Evolutionary conservation across 2,888 invertebrate genomes (phyloP).

Genomic region (Oxystoma pomonae): DNA sequence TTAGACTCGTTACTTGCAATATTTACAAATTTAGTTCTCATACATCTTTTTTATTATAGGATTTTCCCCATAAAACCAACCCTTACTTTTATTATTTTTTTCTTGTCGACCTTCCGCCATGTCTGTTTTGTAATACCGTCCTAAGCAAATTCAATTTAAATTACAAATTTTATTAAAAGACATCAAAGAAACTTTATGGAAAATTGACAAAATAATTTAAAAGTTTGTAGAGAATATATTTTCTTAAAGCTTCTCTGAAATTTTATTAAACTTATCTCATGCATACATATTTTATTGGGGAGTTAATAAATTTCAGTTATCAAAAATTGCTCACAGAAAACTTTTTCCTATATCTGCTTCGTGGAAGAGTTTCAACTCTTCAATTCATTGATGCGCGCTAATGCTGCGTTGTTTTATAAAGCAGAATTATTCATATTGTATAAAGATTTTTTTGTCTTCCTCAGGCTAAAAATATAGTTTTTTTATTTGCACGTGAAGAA

Average conservation of each 20-base stretch:
- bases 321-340: too few relatives aligned
- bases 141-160: constrained; percentile 3
- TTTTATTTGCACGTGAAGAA: too few relatives aligned
- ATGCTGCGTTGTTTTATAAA: too few relatives aligned
- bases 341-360: too few relatives aligned
- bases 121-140: not conserved
- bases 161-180: constrained; percentile 3
- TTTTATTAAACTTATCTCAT: constrained; percentile 1
- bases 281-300: not conserved
- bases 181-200: constrained; percentile 3
- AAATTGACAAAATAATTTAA: constrained; percentile 4
- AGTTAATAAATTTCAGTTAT: too few relatives aligned
- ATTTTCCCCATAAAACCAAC: not conserved
- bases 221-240: constrained; percentile 1
- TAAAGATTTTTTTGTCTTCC: too few relatives aligned
- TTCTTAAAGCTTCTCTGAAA: not conserved
- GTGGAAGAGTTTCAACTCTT: too few relatives aligned
- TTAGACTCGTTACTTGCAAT: too few relatives aligned
- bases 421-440: too few relatives aligned
- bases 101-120: not conserved
- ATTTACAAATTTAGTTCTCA: too few relatives aligned
- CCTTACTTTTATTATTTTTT: not conserved
- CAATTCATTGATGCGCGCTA: too few relatives aligned
- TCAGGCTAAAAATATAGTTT: too few relatives aligned
- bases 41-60: not conserved